Conservation (phyloP, 2,797 vertebrate genomes). For the Gadopsis bispinosus region DNA sequence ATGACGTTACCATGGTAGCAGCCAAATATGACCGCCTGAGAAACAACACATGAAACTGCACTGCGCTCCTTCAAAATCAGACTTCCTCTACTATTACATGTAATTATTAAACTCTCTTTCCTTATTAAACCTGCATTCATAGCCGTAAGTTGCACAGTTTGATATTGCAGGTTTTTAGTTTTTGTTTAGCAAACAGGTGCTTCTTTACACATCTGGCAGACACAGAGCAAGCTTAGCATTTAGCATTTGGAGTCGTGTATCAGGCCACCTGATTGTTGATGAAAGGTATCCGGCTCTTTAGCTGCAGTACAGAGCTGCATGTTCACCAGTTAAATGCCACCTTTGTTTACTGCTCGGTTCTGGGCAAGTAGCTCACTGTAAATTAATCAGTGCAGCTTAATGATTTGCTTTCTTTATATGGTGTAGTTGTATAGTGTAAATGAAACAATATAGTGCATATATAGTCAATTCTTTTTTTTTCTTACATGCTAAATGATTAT, state of each 20-base stretch:
- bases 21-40: constrained; percentile 9
- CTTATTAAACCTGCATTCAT: not conserved
- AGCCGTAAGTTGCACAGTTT: not conserved
- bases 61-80: not conserved
- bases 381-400: not conserved
- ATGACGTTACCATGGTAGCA: constrained; percentile 1
- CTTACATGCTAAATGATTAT: not conserved
- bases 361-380: no score
- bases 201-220: not conserved
- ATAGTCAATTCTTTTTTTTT: not conserved
- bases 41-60: not conserved
- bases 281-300: no score
- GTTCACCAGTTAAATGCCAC: not conserved
- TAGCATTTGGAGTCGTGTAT: not conserved
- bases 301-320: not conserved
- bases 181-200: not conserved
- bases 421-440: not conserved
- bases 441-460: not conserved
- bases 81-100: not conserved
- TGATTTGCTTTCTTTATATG: not conserved
- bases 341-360: no score
- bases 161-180: no score
- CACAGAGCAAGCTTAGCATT: not conserved
- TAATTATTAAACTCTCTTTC: not conserved
- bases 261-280: not conserved